Evolutionary conservation across 2,113 vertebrate genomes (phyloP), one percentile per base, ranked within the genome.

Genomic region (Chroicocephalus ridibundus): DNA sequence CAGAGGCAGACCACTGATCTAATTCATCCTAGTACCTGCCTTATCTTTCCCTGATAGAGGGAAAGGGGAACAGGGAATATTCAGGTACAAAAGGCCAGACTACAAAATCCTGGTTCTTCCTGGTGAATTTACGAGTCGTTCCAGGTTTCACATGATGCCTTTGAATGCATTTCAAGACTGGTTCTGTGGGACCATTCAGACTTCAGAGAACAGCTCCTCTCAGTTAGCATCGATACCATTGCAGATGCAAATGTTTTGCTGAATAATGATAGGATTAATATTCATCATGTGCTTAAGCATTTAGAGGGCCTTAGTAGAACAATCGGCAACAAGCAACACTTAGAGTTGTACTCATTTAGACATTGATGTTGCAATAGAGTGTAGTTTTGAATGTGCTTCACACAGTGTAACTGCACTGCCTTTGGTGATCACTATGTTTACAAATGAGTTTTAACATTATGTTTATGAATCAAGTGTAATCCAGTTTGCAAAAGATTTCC

Each of bases 191-290:
- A 31, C 15, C 11, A 47, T 51, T 54, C 21, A 57, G 54, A 29
- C 27, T 44, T 24, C 19, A 54, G n/a, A 74, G 54, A 47, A 52
- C 10, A 70, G 3, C 12, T 5, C 24, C 32, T 54, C 29, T 76
- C 1, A 1, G 6, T 31, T 20, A 62, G 14, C 13, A 60, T 46
- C 34, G 71, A n/a, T 29, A 38, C 3, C 6, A 49, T 2, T 66
- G 24, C 14, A 81, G 29, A 57, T 25, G 21, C 3, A 72, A 77
- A 38, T 40, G 4, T 58, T 92, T 57, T 77, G 21, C 31, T 55
- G 26, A 55, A 20, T 68, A 74, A 86, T 4, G 0, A 7, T 20
- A 36, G 47, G 13, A 9, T 58, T 42, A 82, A 79, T 0, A 0
- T 31, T 75, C 22, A 8, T 42, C 21, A 21, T 40, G 36, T n/a